Percentiles rank a stretch among this genome's conserved stretches.
Evolutionary conservation across 2,888 invertebrate species (phyloP).

Genomic region (Dascillus cervinus): DNA sequence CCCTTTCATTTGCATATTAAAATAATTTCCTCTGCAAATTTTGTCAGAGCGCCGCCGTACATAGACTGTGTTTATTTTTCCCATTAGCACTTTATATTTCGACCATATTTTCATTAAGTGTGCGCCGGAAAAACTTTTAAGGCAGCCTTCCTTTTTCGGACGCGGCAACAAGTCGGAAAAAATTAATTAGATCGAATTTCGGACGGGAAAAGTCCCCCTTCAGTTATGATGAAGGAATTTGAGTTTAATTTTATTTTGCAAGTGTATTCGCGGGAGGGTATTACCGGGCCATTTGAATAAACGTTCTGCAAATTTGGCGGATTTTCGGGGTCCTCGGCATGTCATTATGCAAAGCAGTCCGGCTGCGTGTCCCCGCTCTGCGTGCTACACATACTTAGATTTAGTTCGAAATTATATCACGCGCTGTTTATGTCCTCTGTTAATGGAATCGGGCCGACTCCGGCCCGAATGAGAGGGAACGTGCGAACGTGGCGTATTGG

Average conservation of each 20-base stretch:
- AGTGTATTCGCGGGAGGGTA: slow-evolving; percentile 20
- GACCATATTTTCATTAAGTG: no score
- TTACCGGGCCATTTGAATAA: slow-evolving; percentile 31
- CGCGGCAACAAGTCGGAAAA: no score
- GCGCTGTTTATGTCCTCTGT: no score
- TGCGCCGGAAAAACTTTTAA: no score
- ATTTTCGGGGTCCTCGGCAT: slow-evolving; percentile 29
- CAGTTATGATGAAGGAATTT: slow-evolving; percentile 22
- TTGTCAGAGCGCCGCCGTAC: slow-evolving; percentile 14
- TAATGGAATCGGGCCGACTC: no score
- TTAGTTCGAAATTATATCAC: no score
- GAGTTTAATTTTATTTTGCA: slow-evolving; percentile 23
- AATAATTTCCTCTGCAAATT: slow-evolving; percentile 16
- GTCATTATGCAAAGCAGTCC: slow-evolving; percentile 32
- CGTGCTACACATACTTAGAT: slow-evolving; percentile 28
- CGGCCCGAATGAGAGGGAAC: no score
- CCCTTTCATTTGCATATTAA: slow-evolving; percentile 24
- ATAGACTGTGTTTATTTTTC: slow-evolving; percentile 11
- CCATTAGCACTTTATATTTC: no score
- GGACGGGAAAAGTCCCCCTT: no score
- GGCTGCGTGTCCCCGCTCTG: slow-evolving; percentile 23
- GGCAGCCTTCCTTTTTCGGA: no score
- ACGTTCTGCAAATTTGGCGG: slow-evolving; percentile 35
- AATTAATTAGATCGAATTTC: no score
- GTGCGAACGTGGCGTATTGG: no score